phyloP scores from a whole-genome alignment of 2,797 vertebrate genomes.

The Oryzias sinensis region DNA sequence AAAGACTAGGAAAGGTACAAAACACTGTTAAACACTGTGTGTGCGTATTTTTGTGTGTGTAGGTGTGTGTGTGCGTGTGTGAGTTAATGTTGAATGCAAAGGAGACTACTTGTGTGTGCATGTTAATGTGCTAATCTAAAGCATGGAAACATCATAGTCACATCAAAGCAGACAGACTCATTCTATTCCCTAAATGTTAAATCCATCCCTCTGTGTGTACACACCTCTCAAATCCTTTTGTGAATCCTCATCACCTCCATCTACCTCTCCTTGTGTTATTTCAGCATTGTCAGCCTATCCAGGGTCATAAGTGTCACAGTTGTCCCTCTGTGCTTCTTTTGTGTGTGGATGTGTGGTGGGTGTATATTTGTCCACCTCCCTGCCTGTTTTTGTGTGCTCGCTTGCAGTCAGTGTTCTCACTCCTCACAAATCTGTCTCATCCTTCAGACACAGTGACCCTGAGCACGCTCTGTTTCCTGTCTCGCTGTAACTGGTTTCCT shows the following conservation, averaged over 20 bases:
- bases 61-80: too few relatives aligned
- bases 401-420: constrained; percentile 65
- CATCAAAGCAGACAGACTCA: too few relatives aligned
- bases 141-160: too few relatives aligned
- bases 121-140: too few relatives aligned
- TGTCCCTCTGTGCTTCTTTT: constrained; percentile 38
- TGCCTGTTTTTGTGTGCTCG: constrained; percentile 27
- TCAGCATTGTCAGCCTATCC: constrained; percentile 57
- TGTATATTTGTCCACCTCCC: constrained; percentile 3
- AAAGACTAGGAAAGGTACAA: too few relatives aligned
- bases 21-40: too few relatives aligned
- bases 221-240: constrained; percentile 23
- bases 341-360: background rate
- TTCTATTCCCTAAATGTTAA: too few relatives aligned
- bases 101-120: too few relatives aligned
- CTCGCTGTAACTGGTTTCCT: constrained; percentile 69
- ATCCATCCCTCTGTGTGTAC: constrained; percentile 7
- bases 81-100: too few relatives aligned
- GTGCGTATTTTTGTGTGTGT: too few relatives aligned
- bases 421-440: constrained; percentile 68
- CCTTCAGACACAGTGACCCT: constrained; percentile 73
- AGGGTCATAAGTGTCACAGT: constrained; percentile 70
- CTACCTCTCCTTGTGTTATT: constrained; percentile 67
- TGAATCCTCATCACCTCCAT: constrained; percentile 55
- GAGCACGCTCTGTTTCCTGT: constrained; percentile 71